Evolutionary conservation across 2,888 invertebrate genomes (phyloP), one percentile per base, ranked within the genome.

Genomic region (Blastobasis lacticolella): DNA sequence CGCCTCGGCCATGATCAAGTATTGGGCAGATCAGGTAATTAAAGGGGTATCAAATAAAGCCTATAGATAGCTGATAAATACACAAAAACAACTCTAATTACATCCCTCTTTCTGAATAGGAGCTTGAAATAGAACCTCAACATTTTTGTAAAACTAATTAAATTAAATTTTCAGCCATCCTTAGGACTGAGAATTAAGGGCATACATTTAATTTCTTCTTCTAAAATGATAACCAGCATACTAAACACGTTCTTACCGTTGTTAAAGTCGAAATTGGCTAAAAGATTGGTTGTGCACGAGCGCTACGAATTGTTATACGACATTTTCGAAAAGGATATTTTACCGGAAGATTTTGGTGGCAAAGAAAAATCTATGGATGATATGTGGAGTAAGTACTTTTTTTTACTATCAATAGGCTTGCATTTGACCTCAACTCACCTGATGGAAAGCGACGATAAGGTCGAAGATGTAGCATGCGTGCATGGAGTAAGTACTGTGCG

Each of bases 291-390:
- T 2, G 52, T 70, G 0, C 72, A 76, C 38, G 71, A 67, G 49
- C 60, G 40, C 3, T 4, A 66, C 0, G 73, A 76, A 0, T 55
- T 64, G 0, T 8, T 81, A 0, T 57, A 67, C 5, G 61, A 74
- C 5, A 43, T 57, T 40, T 52, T 79, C 0, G 64, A 73, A 0
- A 68, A 66, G 55, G 61, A 71, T 2, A 54, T 78, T 4, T 45
- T 83, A 8, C 83, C 84, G 0, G 50, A 49, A 7, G 83, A 85
- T 2, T 83, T 72, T 53, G 81, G 78, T 4, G 83, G 83, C 0
- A 59, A 68, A 3, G 75, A 74, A 50, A 62, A 49, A 10, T 50
- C 71, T 5, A 9, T 56, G 47, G 40, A 23, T 37, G 46, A 44
- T 37, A 38, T 52, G 5, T 38, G 40, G 6, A 36, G 47, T 51